These are phyloP conservation scores for Drosophila gunungcola DNA, from an alignment of 1,140 invertebrate species.

Conservation along the genomic window DNA sequence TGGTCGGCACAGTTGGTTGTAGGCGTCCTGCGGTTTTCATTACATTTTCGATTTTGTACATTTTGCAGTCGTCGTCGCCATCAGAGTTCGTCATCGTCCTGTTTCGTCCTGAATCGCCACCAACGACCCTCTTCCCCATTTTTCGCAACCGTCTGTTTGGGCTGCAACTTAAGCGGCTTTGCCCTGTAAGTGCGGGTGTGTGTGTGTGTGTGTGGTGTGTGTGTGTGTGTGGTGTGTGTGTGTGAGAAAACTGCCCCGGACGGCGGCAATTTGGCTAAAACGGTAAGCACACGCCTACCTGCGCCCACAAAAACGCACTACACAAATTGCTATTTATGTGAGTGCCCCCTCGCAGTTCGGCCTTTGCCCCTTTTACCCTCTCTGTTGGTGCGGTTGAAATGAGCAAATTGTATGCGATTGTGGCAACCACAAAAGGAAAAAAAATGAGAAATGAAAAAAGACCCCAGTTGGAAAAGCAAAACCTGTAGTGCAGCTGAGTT, in stretches of 20 bases:
- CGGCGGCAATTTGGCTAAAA: conserved; percentile 80
- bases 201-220: conserved; percentile 16
- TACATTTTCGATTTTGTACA: conserved; percentile 79
- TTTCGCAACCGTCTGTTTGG: conserved; percentile 26
- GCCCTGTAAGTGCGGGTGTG: conserved; percentile 36
- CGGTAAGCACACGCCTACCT: conserved; percentile 78
- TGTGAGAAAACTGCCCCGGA: conserved; percentile 59
- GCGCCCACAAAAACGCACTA: conserved; percentile 76
- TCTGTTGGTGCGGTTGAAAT: conserved; percentile 71
- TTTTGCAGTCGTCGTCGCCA: conserved; percentile 59
- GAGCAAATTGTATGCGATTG: conserved; percentile 81
- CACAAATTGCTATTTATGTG: conserved; percentile 81
- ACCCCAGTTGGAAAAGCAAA: conserved; percentile 43
- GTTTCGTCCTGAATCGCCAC: conserved; percentile 19
- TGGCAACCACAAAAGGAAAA: conserved; percentile 51
- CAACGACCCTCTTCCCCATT: conserved; percentile 1
- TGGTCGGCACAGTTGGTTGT: conserved; percentile 49
- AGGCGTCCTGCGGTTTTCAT: conserved; percentile 73
- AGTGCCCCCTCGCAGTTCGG: conserved; percentile 37
- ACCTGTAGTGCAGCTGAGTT: conserved; percentile 34
- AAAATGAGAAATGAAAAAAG: conserved; percentile 20
- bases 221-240: conserved; percentile 52
- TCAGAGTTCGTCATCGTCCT: conserved; percentile 34
- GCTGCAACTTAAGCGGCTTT: conserved; percentile 77
- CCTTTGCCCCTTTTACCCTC: conserved; percentile 19